Conservation (phyloP, 2,797 vertebrate species). For the Ptychadena robeensis region DNA sequence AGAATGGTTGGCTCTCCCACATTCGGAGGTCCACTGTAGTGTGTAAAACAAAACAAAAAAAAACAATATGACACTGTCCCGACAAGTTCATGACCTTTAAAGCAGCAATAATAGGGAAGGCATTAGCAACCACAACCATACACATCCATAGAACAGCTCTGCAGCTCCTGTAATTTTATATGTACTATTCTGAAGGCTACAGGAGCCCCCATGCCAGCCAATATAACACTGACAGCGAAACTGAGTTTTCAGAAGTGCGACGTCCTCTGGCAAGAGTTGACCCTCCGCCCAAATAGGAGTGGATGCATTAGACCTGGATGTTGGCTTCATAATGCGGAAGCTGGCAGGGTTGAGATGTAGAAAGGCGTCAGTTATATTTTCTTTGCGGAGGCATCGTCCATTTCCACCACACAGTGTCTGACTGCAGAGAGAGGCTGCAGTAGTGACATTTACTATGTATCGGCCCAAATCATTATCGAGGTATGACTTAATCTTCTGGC, state of each 20-base stretch:
- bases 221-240: conserved; percentile 93
- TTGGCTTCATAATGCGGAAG: conserved; percentile 73
- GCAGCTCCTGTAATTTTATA: conserved; percentile 5
- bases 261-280: conserved; percentile 72
- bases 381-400: conserved; percentile 87
- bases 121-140: conserved; percentile 68
- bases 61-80: neutral
- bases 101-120: conserved; percentile 35
- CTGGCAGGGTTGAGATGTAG: conserved; percentile 85
- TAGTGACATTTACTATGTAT: conserved; percentile 92
- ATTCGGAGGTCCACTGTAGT: neutral
- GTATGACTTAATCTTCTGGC: conserved; percentile 83
- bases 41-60: neutral
- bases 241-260: conserved; percentile 69
- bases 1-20: neutral
- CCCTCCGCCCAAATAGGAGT: conserved; percentile 73
- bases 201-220: conserved; percentile 81
- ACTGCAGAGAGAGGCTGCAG: conserved; percentile 90
- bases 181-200: conserved; percentile 67
- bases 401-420: conserved; percentile 77
- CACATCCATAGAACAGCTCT: conserved; percentile 65
- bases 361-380: conserved; percentile 78
- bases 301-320: conserved; percentile 51
- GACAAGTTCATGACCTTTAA: neutral
- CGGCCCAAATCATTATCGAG: conserved; percentile 80